A percentile compares a stretch with the other conserved stretches of the same genome.
These are phyloP conservation scores for Aplysia californica DNA, from an alignment of 1,140 invertebrate genomes.

Conservation along the genomic window DNA sequence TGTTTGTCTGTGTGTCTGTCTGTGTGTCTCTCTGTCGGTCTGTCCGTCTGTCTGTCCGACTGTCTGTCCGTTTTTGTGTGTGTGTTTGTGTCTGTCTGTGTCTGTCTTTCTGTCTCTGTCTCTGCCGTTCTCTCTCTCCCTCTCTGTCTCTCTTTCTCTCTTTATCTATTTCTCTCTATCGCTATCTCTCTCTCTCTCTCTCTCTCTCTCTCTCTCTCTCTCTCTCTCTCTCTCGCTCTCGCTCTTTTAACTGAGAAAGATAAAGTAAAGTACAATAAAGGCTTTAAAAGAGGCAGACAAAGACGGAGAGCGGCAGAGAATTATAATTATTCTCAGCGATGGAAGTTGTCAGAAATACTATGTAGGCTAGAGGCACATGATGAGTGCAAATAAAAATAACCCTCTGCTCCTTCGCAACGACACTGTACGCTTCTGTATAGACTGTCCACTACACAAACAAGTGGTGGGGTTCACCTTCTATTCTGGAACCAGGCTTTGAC, in stretches of 20 bases:
- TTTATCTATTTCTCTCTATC: too few species aligned
- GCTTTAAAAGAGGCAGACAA: neutral
- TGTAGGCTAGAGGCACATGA: too few species aligned
- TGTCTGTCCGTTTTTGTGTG: neutral
- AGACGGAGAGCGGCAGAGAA: neutral
- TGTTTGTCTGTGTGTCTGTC: neutral
- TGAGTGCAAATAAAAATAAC: neutral
- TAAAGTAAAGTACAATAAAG: too few species aligned
- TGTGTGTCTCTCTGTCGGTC: neutral
- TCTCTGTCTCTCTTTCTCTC: neutral
- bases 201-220: too few species aligned
- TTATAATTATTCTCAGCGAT: neutral
- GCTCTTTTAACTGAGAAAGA: too few species aligned
- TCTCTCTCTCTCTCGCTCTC: too few species aligned
- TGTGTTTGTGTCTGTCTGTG: neutral
- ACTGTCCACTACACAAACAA: neutral
- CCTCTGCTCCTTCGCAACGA: neutral
- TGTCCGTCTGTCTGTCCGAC: neutral
- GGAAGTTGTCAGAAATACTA: neutral
- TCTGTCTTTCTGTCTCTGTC: neutral
- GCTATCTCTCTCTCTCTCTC: too few species aligned
- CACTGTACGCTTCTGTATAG: neutral
- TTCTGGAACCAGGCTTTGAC: constrained; percentile 26
- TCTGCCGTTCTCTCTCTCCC: neutral
- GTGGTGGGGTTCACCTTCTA: neutral